Evolutionary conservation across 2,797 vertebrate species (phyloP).

Genomic region (Leptatherina wallacei): DNA sequence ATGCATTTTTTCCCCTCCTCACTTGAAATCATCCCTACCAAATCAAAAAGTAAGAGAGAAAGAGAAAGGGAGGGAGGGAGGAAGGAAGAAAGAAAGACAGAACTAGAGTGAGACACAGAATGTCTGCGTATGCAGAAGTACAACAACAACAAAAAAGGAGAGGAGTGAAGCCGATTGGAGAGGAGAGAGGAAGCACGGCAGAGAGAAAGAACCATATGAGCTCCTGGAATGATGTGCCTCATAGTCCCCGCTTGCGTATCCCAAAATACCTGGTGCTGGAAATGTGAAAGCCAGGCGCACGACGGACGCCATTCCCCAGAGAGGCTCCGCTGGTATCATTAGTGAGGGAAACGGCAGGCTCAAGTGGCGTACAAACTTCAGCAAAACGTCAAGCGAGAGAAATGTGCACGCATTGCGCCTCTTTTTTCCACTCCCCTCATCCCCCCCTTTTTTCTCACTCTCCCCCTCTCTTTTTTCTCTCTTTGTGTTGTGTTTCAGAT

Average conservation of each 20-base stretch:
- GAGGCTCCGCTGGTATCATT: slow-evolving; percentile 88
- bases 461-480: slow-evolving; percentile 63
- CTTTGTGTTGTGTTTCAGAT: slow-evolving; percentile 78
- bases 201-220: slow-evolving; percentile 75
- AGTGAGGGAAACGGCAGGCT: slow-evolving; percentile 85
- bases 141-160: slow-evolving; percentile 82
- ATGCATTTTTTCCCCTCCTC: slow-evolving; percentile 60
- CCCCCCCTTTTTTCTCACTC: slow-evolving; percentile 51
- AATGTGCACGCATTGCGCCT: slow-evolving; percentile 77
- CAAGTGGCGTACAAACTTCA: slow-evolving; percentile 90
- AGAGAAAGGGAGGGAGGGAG: slow-evolving; percentile 48
- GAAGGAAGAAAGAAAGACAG: slow-evolving; percentile 65
- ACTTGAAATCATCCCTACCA: slow-evolving; percentile 75
- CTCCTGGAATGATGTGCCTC: slow-evolving; percentile 84
- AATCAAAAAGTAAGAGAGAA: slow-evolving; percentile 79
- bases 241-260: slow-evolving; percentile 84
- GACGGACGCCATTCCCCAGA: slow-evolving; percentile 85
- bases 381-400: slow-evolving; percentile 89
- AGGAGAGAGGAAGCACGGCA: slow-evolving; percentile 46
- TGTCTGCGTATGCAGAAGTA: slow-evolving; percentile 83
- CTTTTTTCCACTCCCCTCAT: slow-evolving; percentile 42
- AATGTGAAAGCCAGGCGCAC: slow-evolving; percentile 81
- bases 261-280: slow-evolving; percentile 87
- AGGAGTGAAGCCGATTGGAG: slow-evolving; percentile 60
- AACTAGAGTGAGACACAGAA: slow-evolving; percentile 74